These are phyloP conservation scores for Pseudolaguvia tuberculata DNA, from an alignment of 2,113 vertebrate species.

Conservation along the genomic window DNA sequence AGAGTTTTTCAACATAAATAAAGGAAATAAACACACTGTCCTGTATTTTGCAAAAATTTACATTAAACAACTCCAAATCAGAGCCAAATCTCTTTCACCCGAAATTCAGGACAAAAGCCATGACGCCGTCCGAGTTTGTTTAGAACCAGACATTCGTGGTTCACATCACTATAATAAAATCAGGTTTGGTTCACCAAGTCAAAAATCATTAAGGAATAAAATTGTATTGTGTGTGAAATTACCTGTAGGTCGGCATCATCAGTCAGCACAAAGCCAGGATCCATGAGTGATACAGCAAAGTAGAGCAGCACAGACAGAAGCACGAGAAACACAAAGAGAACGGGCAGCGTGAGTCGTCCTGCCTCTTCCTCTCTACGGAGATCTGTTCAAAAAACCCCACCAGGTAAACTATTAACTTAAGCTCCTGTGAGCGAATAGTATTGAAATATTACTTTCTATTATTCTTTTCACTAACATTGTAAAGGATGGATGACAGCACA, in stretches of 20 bases:
- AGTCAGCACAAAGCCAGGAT: slow-evolving; percentile 83
- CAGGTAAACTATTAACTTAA: not conserved
- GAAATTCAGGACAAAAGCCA: too few relatives aligned
- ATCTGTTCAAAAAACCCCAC: slow-evolving; percentile 61
- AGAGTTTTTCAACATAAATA: not conserved
- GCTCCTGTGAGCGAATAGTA: not conserved
- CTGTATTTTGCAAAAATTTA: too few relatives aligned
- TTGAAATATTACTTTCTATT: not conserved
- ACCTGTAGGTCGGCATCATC: slow-evolving; percentile 66
- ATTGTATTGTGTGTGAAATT: slow-evolving; percentile 1
- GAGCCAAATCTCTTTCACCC: too few relatives aligned
- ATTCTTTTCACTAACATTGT: too few relatives aligned
- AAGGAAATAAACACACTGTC: too few relatives aligned
- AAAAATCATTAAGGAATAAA: not conserved
- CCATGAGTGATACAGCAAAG: slow-evolving; percentile 90
- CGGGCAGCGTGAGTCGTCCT: slow-evolving; percentile 72
- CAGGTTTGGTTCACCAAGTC: not conserved
- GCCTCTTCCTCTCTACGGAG: slow-evolving; percentile 73
- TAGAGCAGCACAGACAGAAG: slow-evolving; percentile 82
- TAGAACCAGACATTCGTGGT: not conserved
- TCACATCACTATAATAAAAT: not conserved
- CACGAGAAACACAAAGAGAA: slow-evolving; percentile 78
- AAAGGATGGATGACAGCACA: not conserved
- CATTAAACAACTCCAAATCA: too few relatives aligned
- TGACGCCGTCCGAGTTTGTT: too few relatives aligned